Percentiles rank a stretch among this genome's conserved stretches.
Conservation (phyloP, 2,888 invertebrate genomes). For the Hemaris fuciformis region DNA sequence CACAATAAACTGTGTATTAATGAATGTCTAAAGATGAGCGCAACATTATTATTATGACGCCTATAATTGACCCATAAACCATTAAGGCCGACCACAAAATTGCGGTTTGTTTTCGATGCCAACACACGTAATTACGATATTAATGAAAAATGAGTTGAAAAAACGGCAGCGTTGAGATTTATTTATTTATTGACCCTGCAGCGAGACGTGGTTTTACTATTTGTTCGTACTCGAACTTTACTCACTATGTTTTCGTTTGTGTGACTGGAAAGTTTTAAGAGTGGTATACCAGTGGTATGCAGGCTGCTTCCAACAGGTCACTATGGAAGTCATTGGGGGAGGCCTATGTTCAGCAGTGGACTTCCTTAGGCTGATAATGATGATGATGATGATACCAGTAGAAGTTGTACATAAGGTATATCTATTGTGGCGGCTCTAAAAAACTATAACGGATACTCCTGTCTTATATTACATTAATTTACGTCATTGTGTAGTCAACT, state of each 20-base stretch:
- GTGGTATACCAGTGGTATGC: not conserved
- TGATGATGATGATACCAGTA: no score
- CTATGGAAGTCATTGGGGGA: no score
- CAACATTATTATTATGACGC: constrained; percentile 71
- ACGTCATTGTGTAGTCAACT: no score
- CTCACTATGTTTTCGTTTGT: constrained; percentile 17
- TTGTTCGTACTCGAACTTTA: constrained; percentile 31
- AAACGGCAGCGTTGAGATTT: constrained; percentile 67
- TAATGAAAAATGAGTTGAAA: constrained; percentile 67
- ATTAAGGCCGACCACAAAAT: constrained; percentile 66
- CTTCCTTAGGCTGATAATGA: no score
- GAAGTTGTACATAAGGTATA: no score
- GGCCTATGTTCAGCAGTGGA: no score
- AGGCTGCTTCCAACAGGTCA: no score
- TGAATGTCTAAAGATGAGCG: constrained; percentile 37
- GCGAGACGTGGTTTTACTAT: constrained; percentile 42
- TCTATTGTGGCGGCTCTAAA: no score
- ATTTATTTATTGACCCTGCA: constrained; percentile 73
- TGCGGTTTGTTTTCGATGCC: constrained; percentile 75
- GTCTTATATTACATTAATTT: no score
- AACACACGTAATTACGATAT: constrained; percentile 71
- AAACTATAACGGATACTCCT: no score
- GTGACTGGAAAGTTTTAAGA: not conserved
- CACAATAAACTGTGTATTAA: constrained; percentile 19
- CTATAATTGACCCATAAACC: constrained; percentile 74